These are phyloP conservation scores for Ciconia boyciana DNA, from an alignment of 2,113 vertebrate genomes.

Conservation along the genomic window DNA sequence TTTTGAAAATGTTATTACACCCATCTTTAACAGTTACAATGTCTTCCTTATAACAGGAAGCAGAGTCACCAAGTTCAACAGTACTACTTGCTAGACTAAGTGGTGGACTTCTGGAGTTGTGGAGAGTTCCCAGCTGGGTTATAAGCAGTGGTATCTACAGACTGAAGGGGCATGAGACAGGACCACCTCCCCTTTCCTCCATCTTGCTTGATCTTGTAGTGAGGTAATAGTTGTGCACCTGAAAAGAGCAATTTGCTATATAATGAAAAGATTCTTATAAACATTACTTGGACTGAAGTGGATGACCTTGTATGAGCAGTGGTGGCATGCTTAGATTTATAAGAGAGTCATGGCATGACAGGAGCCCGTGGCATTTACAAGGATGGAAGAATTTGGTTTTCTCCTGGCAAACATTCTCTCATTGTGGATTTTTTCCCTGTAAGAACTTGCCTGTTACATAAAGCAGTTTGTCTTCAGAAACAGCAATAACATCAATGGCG, in stretches of 20 bases:
- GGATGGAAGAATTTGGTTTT: background rate
- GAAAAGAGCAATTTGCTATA: background rate
- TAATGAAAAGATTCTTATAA: background rate
- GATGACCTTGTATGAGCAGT: background rate
- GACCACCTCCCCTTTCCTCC: background rate
- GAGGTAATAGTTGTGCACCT: background rate
- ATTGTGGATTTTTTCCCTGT: fast-evolving
- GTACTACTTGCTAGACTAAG: background rate
- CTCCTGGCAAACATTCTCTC: background rate
- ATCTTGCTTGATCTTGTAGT: background rate
- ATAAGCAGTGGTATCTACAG: background rate
- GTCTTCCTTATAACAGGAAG: background rate
- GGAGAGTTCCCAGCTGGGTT: background rate
- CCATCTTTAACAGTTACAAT: background rate
- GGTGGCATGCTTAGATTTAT: background rate
- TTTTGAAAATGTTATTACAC: background rate
- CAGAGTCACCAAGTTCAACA: background rate
- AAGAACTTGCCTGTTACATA: background rate
- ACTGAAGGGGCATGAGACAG: background rate
- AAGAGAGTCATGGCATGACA: background rate
- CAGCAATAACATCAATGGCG: background rate
- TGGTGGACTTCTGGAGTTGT: background rate
- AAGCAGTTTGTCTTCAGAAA: background rate
- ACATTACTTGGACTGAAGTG: background rate
- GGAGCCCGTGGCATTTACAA: background rate